phyloP scores from a whole-genome alignment of 2,888 invertebrate genomes.

The Schrankia costaestrigalis region DNA sequence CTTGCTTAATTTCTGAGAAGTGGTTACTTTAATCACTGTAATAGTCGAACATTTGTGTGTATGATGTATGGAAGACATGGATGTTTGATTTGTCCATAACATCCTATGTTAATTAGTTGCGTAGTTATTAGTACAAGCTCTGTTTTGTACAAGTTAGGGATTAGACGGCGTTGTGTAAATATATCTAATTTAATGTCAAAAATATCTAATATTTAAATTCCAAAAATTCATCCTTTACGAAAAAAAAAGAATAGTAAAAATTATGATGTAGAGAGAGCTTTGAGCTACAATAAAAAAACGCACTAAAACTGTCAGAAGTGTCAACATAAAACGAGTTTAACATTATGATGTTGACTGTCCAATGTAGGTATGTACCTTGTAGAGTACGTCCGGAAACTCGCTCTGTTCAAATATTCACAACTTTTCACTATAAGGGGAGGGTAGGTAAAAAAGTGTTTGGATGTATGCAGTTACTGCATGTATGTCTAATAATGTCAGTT shows the following conservation, averaged over 20 bases:
- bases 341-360: slow-evolving; percentile 19
- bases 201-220: too few species aligned
- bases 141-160: too few species aligned
- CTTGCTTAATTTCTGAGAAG: too few species aligned
- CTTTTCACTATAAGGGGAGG: slow-evolving; percentile 43
- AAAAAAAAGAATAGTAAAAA: not conserved
- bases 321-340: slow-evolving; percentile 14
- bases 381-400: slow-evolving; percentile 43
- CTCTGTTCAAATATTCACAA: slow-evolving; percentile 57
- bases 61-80: too few species aligned
- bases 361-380: slow-evolving; percentile 17
- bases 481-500: slow-evolving; percentile 18
- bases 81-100: too few species aligned
- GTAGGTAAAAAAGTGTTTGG: slow-evolving; percentile 37
- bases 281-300: slow-evolving; percentile 13
- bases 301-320: slow-evolving; percentile 4
- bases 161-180: too few species aligned
- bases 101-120: too few species aligned
- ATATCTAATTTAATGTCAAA: too few species aligned
- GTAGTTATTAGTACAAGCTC: too few species aligned
- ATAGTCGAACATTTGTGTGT: too few species aligned
- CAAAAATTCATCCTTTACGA: too few species aligned
- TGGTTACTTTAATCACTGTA: too few species aligned
- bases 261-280: slow-evolving; percentile 2
- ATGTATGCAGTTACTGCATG: slow-evolving; percentile 1